Percentiles rank a stretch among this genome's conserved stretches.
phyloP scores from a whole-genome alignment of 2,113 vertebrate species.

The Emberiza fucata region DNA sequence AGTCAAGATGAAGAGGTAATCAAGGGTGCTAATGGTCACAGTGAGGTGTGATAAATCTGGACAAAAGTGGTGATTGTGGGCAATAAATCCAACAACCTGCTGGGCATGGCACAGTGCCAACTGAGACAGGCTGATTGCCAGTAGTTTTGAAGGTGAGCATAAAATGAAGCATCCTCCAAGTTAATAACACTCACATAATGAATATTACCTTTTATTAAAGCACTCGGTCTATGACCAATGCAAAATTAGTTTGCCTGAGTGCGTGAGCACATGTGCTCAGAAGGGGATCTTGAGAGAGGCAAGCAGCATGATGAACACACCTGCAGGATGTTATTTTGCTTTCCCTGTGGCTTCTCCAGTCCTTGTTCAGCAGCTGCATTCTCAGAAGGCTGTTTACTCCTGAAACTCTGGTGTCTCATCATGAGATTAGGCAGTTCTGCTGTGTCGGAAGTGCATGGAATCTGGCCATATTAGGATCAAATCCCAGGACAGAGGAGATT shows the following conservation, averaged over 20 bases:
- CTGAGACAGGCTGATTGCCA: neutral
- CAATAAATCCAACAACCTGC: neutral
- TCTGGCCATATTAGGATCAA: neutral
- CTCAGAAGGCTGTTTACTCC: neutral
- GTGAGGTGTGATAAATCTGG: neutral
- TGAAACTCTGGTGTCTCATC: neutral
- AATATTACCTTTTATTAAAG: neutral
- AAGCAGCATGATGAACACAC: neutral
- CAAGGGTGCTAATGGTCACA: neutral
- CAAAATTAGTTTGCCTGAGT: neutral
- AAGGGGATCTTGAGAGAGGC: neutral
- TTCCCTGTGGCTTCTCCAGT: neutral
- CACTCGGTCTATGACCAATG: neutral
- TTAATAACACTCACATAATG: neutral
- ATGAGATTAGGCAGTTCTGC: neutral
- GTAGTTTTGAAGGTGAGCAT: neutral
- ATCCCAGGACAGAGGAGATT: neutral
- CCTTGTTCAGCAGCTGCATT: neutral
- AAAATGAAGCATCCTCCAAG: conserved; percentile 17
- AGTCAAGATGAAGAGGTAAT: conserved; percentile 20
- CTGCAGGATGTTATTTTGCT: neutral
- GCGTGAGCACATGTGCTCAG: neutral
- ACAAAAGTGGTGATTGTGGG: neutral
- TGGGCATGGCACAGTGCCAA: neutral
- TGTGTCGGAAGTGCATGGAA: neutral